Percentiles rank a stretch among this genome's conserved stretches.
Conservation (phyloP, 2,888 invertebrate species). For the Lithophane ornitopus region DNA sequence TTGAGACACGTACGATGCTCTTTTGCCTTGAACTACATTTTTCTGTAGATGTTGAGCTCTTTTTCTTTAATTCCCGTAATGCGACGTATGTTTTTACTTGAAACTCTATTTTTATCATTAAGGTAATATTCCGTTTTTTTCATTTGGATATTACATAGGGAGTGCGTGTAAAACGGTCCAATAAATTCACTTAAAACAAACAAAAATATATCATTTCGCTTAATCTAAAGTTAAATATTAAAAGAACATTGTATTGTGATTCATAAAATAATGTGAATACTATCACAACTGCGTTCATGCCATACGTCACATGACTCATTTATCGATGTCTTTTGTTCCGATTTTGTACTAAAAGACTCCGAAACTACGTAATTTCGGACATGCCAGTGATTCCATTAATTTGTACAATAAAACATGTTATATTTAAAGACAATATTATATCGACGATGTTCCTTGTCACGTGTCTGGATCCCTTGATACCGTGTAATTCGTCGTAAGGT, state of each 20-base stretch:
- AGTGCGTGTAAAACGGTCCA: constrained; percentile 50
- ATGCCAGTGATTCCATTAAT: constrained; percentile 45
- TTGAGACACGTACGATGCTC: constrained; percentile 14
- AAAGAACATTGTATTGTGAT: constrained; percentile 55
- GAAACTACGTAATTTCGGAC: constrained; percentile 46
- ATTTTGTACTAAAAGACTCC: constrained; percentile 68
- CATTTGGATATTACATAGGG: neutral
- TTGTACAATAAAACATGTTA: constrained; percentile 26
- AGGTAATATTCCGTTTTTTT: neutral
- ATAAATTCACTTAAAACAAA: constrained; percentile 61
- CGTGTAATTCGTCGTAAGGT: neutral
- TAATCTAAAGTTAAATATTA: constrained; percentile 61
- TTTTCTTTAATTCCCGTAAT: constrained; percentile 11
- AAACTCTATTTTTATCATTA: neutral
- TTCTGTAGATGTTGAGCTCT: neutral
- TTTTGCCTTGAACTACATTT: constrained; percentile 42
- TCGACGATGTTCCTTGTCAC: neutral
- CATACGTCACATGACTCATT: constrained; percentile 42
- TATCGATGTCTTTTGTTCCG: constrained; percentile 64
- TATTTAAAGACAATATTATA: constrained; percentile 32
- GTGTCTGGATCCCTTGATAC: neutral
- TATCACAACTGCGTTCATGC: constrained; percentile 56
- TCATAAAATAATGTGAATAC: constrained; percentile 55
- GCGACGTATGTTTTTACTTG: neutral
- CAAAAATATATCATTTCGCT: constrained; percentile 63